Evolutionary conservation across 2,888 invertebrate genomes (phyloP), one percentile per base, ranked within the genome.

Genomic region (Hypsopygia costalis): DNA sequence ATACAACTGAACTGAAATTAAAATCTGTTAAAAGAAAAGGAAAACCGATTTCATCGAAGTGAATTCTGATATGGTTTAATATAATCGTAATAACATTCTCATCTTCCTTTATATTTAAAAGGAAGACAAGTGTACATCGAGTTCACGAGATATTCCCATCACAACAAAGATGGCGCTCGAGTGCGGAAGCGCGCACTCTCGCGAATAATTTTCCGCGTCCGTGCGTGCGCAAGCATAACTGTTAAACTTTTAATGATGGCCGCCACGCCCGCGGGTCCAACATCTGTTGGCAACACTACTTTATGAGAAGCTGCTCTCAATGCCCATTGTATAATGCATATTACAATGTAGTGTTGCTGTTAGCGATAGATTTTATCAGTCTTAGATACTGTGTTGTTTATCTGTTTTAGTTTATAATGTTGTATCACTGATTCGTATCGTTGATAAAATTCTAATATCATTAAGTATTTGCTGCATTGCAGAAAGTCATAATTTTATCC

Each of bases 201-300:
- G 69, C 70, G 81, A 79, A 81, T 82, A 81, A 85, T 85, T 82
- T 85, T 85, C 85, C 85, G 76, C 85, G 80, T 85, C 85, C 81
- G 73, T 85, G 79, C 66, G 60, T 67, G 51, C 41, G 57, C 47
- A 52, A 65, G 66, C 62, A 52, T 81, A 81, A 83, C 83, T 78
- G 83, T 81, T 71, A 71, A 74, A 65, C 52, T 65, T 72, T 65
- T 77, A 77, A 76, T 77, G 76, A 70, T 60, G 63, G 36, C 36
- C 36, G 36, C 28, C 36, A 36, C 36, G 36, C 36, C 36, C 11
- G 12, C 36, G 29, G 25, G 25, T 6, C 25, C 21, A 11, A 21
- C 30, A 21, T 21, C 36, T 10, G 25, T 21, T 37, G 21, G 20
- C 25, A n/a, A 25, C 25, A 25, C 25, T 22, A 9, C 36, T 30